These are phyloP conservation scores for Neodontobutis hainanensis DNA, from an alignment of 2,113 vertebrate species.

Conservation along the genomic window DNA sequence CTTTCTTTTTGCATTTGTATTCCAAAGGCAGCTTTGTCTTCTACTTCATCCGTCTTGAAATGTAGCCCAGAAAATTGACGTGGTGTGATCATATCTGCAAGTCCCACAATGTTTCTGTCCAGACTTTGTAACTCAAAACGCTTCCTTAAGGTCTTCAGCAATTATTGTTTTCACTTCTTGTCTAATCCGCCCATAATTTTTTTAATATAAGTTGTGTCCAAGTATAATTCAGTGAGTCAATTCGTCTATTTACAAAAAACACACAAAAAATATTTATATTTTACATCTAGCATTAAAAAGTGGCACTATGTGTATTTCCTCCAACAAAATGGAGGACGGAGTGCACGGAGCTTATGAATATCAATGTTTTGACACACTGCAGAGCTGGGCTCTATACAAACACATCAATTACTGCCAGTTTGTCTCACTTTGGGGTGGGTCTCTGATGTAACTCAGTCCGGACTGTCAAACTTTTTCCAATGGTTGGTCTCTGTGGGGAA, in stretches of 20 bases:
- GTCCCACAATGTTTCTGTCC: conserved; percentile 73
- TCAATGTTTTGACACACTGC: conserved; percentile 38
- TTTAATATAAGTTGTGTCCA: conserved; percentile 43
- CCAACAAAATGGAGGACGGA: no score
- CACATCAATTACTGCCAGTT: conserved; percentile 43
- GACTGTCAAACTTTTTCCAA: conserved; percentile 49
- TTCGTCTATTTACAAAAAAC: conserved; percentile 28
- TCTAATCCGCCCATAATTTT: conserved; percentile 36
- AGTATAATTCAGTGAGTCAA: conserved; percentile 58
- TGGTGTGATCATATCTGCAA: conserved; percentile 82
- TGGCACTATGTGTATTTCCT: no score
- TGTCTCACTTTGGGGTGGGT: conserved; percentile 42
- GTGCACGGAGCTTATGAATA: not conserved
- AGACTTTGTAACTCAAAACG: conserved; percentile 82
- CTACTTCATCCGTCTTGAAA: conserved; percentile 82
- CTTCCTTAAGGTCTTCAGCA: conserved; percentile 82
- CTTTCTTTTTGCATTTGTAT: conserved; percentile 57
- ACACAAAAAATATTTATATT: no score
- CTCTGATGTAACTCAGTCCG: conserved; percentile 48
- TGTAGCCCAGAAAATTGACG: conserved; percentile 76
- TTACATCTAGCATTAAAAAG: no score
- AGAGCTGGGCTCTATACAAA: conserved; percentile 38
- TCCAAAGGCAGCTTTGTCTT: conserved; percentile 87
- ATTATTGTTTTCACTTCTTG: conserved; percentile 12
- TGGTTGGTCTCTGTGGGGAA: conserved; percentile 26